These are phyloP conservation scores for Gobionotothen gibberifrons DNA, from an alignment of 2,797 vertebrate species.

Conservation along the genomic window DNA sequence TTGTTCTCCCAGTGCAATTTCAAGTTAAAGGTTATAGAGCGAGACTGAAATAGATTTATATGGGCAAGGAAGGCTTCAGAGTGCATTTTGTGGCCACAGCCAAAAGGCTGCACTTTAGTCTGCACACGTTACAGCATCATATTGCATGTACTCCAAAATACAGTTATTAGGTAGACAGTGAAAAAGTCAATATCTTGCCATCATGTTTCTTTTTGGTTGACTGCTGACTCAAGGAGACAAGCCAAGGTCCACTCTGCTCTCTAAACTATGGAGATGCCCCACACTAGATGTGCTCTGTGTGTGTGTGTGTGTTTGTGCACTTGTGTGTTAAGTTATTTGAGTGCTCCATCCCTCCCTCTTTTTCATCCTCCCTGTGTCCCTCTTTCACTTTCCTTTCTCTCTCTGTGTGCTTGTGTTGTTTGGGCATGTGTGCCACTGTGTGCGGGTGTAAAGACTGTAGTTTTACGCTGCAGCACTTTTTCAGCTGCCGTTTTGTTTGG, in stretches of 20 bases:
- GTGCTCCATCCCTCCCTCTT: slow-evolving; percentile 42
- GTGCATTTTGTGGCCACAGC: slow-evolving; percentile 64
- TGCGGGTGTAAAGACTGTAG: slow-evolving; percentile 29
- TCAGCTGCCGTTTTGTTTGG: slow-evolving; percentile 53
- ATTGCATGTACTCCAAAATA: slow-evolving; percentile 79
- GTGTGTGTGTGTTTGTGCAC: slow-evolving; percentile 25
- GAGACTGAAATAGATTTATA: slow-evolving; percentile 65
- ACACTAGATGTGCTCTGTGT: slow-evolving; percentile 35
- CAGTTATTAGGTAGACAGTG: slow-evolving; percentile 80
- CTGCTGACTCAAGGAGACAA: slow-evolving; percentile 81
- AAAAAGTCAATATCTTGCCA: slow-evolving; percentile 82
- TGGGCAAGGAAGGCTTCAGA: slow-evolving; percentile 63
- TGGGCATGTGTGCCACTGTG: slow-evolving; percentile 18
- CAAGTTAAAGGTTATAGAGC: slow-evolving; percentile 72
- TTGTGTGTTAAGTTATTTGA: slow-evolving; percentile 58
- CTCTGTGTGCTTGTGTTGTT: slow-evolving; percentile 39
- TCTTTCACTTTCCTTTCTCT: slow-evolving; percentile 30
- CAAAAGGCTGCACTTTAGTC: slow-evolving; percentile 75
- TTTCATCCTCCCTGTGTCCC: slow-evolving; percentile 15
- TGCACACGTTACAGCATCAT: slow-evolving; percentile 69
- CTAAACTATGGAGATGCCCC: slow-evolving; percentile 69
- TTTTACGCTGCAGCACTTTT: slow-evolving; percentile 41
- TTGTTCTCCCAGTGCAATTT: slow-evolving; percentile 62
- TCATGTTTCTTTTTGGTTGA: slow-evolving; percentile 79
- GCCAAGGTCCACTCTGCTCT: slow-evolving; percentile 70